Evolutionary conservation across 2,888 invertebrate genomes (phyloP).

Genomic region (Ophion slaviceki): DNA sequence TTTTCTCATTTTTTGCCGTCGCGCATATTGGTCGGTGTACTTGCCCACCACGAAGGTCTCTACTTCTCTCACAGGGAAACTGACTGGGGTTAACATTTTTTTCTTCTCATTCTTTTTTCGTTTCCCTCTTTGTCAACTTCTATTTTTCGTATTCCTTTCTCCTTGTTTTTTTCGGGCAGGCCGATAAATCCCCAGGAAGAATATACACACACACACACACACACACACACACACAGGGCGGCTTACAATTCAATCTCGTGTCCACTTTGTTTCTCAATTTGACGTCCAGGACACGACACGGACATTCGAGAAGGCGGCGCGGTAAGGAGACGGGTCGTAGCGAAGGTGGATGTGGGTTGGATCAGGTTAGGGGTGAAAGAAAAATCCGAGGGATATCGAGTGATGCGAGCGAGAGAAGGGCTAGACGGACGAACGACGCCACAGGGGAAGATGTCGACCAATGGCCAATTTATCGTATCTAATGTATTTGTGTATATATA

Average conservation of each 20-base stretch:
- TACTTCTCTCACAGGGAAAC: no score
- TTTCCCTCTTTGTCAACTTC: not conserved
- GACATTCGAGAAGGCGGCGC: constrained; percentile 44
- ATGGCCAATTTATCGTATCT: not conserved
- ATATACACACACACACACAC: no score
- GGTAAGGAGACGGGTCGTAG: constrained; percentile 17
- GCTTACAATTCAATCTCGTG: constrained; percentile 58
- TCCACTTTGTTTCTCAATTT: constrained; percentile 63
- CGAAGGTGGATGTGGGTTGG: constrained; percentile 10
- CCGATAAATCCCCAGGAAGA: constrained; percentile 11
- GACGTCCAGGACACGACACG: constrained; percentile 48
- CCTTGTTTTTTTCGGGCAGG: not conserved
- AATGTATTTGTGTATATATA: not conserved
- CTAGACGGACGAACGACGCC: not conserved
- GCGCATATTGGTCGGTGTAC: no score
- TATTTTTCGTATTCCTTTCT: not conserved
- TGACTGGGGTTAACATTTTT: not conserved
- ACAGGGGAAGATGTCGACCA: not conserved
- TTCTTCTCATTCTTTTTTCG: no score
- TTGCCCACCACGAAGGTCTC: no score
- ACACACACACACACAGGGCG: no score
- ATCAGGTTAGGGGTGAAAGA: constrained; percentile 33
- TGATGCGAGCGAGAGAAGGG: constrained; percentile 8
- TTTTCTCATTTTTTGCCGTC: no score
- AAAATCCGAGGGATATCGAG: constrained; percentile 54